Base-by-base conservation (phyloP, 2,888 invertebrate genomes). In the Bombylius major region DNA sequence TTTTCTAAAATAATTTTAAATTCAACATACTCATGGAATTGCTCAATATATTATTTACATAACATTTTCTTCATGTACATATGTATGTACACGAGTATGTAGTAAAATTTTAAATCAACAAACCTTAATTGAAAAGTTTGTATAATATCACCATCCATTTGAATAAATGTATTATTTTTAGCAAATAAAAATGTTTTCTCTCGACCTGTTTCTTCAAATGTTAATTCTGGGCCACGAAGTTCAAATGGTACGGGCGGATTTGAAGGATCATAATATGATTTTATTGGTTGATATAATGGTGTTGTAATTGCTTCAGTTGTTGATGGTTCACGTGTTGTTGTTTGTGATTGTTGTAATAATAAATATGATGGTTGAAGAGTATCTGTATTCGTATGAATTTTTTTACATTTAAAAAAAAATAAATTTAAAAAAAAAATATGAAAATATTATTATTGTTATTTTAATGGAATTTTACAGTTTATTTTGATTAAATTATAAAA, bases 171-270 rank as follows among this genome's bases (percentile, higher is more conserved):
- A 67, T 92, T 90, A 63, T 88, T 89, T 68, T 90, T 87, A 31
- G 91, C 89, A 72, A 92, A 92, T 83, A 92, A 89, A 71, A 92
- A 93, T n/a, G 88, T 89, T 66, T 84, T 84, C 63, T 87, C 83
- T 66, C 87, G 82, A 3, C 89, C 90, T 5, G 89, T 87, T 73
- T 90, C 90, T 65, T 86, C 86, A 68, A 92, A 90, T 1, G 90
- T 89, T 50, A 91, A 76, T 69, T 87, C 86, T 62, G 87, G 79
- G 54, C 89, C 89, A 60, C 90, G 78, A 63, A 84, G 80, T 64
- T 86, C 83, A 54, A 82, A 81, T 3, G 89, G 87, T 63, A 88
- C 80, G 0, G 86, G 82, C 1, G 56, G 49, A 47, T 52, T 66
- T 39, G 67, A 68, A 5, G 65, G 61, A 44, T 65, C 65, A n/a